Percentiles rank a stretch among this genome's conserved stretches.
Evolutionary conservation across 1,140 invertebrate genomes (phyloP).

Genomic region (Condylostylus longicornis): DNA sequence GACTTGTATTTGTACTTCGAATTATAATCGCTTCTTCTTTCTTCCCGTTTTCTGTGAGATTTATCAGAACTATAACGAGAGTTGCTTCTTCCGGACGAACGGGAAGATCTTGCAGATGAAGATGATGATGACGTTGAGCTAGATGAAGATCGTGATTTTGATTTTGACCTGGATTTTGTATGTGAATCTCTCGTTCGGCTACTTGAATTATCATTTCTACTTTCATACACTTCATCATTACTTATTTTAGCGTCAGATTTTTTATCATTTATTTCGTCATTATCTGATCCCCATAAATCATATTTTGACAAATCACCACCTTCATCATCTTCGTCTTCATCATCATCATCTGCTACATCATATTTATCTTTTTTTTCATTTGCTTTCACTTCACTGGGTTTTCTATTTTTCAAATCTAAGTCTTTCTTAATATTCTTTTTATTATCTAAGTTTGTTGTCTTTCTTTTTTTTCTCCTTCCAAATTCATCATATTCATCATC

Average conservation of each 20-base stretch:
- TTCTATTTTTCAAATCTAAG: slow-evolving; percentile 26
- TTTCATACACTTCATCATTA: slow-evolving; percentile 9
- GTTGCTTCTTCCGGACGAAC: too few relatives aligned
- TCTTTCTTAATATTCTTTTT: slow-evolving; percentile 29
- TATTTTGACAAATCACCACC: slow-evolving; percentile 69
- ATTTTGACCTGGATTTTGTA: slow-evolving; percentile 16
- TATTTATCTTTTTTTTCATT: slow-evolving; percentile 17
- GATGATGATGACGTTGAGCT: slow-evolving; percentile 20
- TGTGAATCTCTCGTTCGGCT: slow-evolving; percentile 4
- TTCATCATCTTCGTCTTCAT: slow-evolving; percentile 47
- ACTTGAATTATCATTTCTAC: slow-evolving; percentile 10
- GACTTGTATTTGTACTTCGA: too few relatives aligned
- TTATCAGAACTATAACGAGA: too few relatives aligned
- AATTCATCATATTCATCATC: slow-evolving; percentile 94
- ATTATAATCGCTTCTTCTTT: too few relatives aligned
- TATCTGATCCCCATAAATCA: slow-evolving; percentile 57
- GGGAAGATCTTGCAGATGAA: slow-evolving; percentile 14
- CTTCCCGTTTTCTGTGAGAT: too few relatives aligned
- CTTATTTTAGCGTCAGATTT: slow-evolving; percentile 10
- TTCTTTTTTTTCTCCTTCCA: slow-evolving; percentile 69
- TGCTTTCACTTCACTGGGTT: slow-evolving; percentile 29
- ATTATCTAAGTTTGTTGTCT: slow-evolving; percentile 31
- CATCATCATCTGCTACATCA: slow-evolving; percentile 35
- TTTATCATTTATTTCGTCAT: slow-evolving; percentile 32
- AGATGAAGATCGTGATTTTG: slow-evolving; percentile 15